Evolutionary conservation across 2,113 vertebrate species (phyloP).

Genomic region (Nyctibius bracteatus): DNA sequence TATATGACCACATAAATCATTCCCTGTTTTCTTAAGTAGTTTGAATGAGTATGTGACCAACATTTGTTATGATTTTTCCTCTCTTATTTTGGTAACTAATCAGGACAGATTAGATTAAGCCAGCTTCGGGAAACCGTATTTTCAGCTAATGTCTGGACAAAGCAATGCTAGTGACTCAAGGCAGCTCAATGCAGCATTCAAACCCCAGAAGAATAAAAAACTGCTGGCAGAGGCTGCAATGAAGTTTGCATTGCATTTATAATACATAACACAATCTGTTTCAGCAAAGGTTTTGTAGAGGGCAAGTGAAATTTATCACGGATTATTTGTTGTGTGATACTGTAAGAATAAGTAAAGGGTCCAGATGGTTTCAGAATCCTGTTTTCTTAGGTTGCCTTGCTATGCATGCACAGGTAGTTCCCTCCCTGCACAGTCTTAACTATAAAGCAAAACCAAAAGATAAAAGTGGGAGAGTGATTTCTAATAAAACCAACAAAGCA

Average conservation of each 20-base stretch:
- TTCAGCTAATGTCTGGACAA: background rate
- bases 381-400: background rate
- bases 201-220: background rate
- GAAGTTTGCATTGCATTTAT: background rate
- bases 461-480: background rate
- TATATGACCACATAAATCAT: background rate
- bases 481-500: background rate
- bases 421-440: background rate
- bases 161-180: background rate
- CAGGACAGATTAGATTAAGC: slow-evolving; percentile 20
- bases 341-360: background rate
- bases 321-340: background rate
- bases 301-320: background rate
- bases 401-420: background rate
- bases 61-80: background rate
- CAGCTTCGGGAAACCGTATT: background rate
- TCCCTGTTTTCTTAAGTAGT: background rate
- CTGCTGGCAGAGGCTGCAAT: background rate
- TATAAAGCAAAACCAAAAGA: background rate
- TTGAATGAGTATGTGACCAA: background rate
- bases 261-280: background rate
- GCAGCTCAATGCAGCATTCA: background rate
- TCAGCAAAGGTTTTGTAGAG: background rate
- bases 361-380: background rate
- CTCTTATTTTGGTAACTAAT: background rate